phyloP scores from a whole-genome alignment of 2,888 invertebrate species.

The Eupithecia tripunctaria region DNA sequence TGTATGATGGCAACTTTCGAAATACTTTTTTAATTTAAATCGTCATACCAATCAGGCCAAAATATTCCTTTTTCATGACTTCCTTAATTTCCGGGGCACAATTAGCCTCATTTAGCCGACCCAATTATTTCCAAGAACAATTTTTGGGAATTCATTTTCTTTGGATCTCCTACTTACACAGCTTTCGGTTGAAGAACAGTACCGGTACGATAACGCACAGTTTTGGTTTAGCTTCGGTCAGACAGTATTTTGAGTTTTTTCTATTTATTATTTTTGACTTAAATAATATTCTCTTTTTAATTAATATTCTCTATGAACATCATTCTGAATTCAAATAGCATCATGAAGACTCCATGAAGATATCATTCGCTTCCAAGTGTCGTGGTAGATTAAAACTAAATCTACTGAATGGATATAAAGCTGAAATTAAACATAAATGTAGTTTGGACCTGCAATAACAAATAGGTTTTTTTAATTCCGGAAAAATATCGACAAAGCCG shows the following conservation, averaged over 20 bases:
- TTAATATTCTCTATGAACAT: neutral
- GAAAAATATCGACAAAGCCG: too few relatives aligned
- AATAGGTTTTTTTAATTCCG: too few relatives aligned
- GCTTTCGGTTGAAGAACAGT: neutral
- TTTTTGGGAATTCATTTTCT: constrained; percentile 9
- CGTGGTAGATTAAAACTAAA: too few relatives aligned
- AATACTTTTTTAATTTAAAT: neutral
- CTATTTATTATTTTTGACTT: too few relatives aligned
- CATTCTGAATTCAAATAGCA: neutral
- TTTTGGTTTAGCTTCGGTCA: neutral
- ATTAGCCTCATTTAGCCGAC: constrained; percentile 24
- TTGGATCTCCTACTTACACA: neutral
- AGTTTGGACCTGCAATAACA: too few relatives aligned
- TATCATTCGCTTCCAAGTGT: too few relatives aligned
- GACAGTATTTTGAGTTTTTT: neutral
- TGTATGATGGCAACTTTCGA: too few relatives aligned
- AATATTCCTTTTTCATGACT: constrained; percentile 6
- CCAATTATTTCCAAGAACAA: constrained; percentile 24
- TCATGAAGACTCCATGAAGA: neutral
- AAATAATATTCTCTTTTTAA: too few relatives aligned
- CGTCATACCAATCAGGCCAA: neutral
- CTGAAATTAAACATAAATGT: neutral
- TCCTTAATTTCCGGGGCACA: constrained; percentile 17
- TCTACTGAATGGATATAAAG: neutral
- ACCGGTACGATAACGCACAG: neutral